Evolutionary conservation across 2,113 vertebrate species (phyloP).

Genomic region (Bubalus kerabau): DNA sequence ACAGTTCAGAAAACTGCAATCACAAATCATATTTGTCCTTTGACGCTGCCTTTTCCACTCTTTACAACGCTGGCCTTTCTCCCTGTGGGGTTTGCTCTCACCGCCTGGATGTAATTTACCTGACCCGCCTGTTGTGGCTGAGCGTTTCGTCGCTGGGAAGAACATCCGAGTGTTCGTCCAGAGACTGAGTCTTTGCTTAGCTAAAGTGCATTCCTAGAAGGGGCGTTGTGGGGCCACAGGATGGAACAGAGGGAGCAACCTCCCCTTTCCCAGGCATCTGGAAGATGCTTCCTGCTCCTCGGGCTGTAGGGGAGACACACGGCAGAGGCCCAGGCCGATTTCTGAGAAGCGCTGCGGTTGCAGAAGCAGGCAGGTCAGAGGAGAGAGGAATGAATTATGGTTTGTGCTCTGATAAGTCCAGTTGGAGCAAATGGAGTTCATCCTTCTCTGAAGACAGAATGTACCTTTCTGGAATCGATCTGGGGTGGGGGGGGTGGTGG

Average conservation of each 20-base stretch:
- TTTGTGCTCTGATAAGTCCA: neutral
- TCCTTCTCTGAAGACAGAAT: neutral
- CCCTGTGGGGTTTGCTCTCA: fast-evolving
- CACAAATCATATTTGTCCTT: neutral
- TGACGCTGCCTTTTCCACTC: neutral
- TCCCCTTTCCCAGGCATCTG: neutral
- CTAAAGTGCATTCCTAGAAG: neutral
- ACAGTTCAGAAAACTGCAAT: neutral
- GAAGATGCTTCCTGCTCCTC: neutral
- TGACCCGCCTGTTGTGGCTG: neutral
- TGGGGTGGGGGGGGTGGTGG: neutral
- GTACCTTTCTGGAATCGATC: neutral
- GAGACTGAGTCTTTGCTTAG: neutral
- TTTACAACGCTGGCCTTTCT: fast-evolving
- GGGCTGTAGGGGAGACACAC: neutral
- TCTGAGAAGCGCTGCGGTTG: neutral
- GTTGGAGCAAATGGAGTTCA: neutral
- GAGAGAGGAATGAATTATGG: neutral
- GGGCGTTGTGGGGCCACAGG: neutral
- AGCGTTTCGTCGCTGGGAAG: fast-evolving
- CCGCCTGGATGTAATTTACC: no score
- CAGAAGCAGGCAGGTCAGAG: neutral
- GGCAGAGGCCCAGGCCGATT: neutral
- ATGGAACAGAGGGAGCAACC: fast-evolving
- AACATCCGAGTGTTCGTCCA: fast-evolving